Base-by-base conservation (phyloP, 2,113 vertebrate genomes). In the Sterrhoptilus dennistouni region DNA sequence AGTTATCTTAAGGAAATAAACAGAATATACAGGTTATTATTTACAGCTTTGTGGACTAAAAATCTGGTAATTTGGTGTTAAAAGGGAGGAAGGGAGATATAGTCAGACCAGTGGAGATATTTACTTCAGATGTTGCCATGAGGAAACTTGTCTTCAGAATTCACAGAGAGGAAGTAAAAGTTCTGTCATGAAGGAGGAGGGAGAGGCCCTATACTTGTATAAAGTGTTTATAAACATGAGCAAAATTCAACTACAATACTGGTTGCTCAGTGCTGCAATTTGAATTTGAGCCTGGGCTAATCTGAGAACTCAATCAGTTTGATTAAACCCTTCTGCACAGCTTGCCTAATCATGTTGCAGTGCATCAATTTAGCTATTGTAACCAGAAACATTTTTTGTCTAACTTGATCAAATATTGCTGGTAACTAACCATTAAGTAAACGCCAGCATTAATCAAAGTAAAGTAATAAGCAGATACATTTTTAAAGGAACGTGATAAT, bases 371-470 rank as follows among this genome's bases (percentile, higher is more conserved):
- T 61, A 87, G 82, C 66, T 85, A 14, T 70, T 72, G 66, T n/a
- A 88, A 79, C 85, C 33, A 90, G 77, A 86, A 94, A 44, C 65
- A 27, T 44, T 78, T 94, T 95, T 83, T 75, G 23, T 70, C 77
- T 94, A 93, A 96, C 74, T 57, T 92, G 86, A 91, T 97, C 93
- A 96, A 89, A 92, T 91, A 87, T 94, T 91, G 40, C 83, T 82
- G 21, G n/a, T 93, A 92, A 59, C 74, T 63, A 92, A 85, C 60
- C n/a, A 16, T 65, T 53, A 87, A 70, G 61, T 89, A 88, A 94
- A 77, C 66, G 94, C 57, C 85, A 93, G n/a, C 42, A 38, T 83
- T 94, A 80, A 64, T 92, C 21, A 61, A 90, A 76, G 91, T 63
- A 54, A 54, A 90, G 69, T 47, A 91, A 96, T 91, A 89, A 88